Conservation (phyloP, 2,888 invertebrate species). For the Ceriagrion tenellum region DNA sequence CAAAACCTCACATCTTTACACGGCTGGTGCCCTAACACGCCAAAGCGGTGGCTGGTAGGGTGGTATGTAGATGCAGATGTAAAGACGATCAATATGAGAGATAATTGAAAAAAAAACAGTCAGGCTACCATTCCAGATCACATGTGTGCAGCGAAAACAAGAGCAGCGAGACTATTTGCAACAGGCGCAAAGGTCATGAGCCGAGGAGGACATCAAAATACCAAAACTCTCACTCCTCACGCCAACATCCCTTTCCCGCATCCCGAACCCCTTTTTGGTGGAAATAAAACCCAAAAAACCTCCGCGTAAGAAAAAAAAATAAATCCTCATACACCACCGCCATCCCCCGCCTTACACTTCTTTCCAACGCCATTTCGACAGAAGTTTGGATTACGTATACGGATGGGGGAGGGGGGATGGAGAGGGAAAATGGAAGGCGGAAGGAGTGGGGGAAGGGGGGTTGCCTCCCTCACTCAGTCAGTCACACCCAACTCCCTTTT, state of each 20-base stretch:
- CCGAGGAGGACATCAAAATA: neutral
- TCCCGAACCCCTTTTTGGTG: neutral
- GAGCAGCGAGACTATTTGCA: too few species aligned
- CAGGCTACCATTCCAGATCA: too few species aligned
- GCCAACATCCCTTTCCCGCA: neutral
- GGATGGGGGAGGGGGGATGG: too few species aligned
- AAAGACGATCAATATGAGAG: too few species aligned
- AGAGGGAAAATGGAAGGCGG: too few species aligned
- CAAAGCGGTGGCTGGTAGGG: too few species aligned
- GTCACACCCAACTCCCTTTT: conserved; percentile 50
- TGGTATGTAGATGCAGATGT: too few species aligned
- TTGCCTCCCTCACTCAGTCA: conserved; percentile 54
- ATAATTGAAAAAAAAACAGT: too few species aligned
- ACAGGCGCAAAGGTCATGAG: neutral
- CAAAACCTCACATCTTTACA: too few species aligned
- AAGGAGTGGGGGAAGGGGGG: neutral
- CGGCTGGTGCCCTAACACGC: too few species aligned
- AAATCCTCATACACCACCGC: neutral
- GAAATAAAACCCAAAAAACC: neutral
- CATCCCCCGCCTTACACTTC: neutral
- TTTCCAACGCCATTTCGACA: conserved; percentile 57
- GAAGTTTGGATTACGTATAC: conserved; percentile 65
- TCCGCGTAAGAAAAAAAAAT: neutral
- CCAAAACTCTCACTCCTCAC: neutral
- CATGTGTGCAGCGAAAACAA: too few species aligned